These are phyloP conservation scores for Habroteleia sp. DNA, from an alignment of 2,888 invertebrate genomes.

Conservation along the genomic window DNA sequence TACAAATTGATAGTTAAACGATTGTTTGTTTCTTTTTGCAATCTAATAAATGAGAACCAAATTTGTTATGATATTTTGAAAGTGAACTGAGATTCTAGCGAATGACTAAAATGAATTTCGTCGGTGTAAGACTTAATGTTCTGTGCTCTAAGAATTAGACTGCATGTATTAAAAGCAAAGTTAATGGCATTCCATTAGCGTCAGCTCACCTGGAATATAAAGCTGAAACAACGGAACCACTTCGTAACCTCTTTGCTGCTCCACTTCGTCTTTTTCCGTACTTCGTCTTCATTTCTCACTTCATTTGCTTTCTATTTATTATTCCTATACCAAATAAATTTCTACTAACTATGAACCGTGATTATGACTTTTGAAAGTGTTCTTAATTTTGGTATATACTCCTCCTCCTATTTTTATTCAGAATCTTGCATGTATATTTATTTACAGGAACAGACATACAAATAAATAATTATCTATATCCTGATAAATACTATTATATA, in stretches of 20 bases:
- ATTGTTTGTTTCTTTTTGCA: no score
- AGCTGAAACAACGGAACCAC: conserved; percentile 66
- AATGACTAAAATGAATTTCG: conserved; percentile 35
- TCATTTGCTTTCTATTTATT: conserved; percentile 41
- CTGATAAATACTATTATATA: no score
- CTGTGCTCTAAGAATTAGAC: conserved; percentile 54
- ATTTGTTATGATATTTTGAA: conserved; percentile 24
- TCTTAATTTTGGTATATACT: no score
- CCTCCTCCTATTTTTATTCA: no score
- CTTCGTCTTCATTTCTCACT: conserved; percentile 48
- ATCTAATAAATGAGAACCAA: not conserved
- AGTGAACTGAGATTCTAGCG: conserved; percentile 19
- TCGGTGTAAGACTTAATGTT: conserved; percentile 13
- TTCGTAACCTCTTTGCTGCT: conserved; percentile 40
- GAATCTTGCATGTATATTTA: no score
- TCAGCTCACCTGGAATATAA: conserved; percentile 68
- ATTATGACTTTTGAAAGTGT: no score
- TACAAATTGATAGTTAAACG: no score
- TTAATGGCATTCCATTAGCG: conserved; percentile 70
- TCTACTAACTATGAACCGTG: no score
- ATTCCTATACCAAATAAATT: no score
- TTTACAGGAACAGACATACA: no score
- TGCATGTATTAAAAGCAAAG: conserved; percentile 66
- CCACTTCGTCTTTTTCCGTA: conserved; percentile 45
- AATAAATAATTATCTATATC: no score